phyloP scores from a whole-genome alignment of 2,888 invertebrate genomes.

The Archips xylosteana region DNA sequence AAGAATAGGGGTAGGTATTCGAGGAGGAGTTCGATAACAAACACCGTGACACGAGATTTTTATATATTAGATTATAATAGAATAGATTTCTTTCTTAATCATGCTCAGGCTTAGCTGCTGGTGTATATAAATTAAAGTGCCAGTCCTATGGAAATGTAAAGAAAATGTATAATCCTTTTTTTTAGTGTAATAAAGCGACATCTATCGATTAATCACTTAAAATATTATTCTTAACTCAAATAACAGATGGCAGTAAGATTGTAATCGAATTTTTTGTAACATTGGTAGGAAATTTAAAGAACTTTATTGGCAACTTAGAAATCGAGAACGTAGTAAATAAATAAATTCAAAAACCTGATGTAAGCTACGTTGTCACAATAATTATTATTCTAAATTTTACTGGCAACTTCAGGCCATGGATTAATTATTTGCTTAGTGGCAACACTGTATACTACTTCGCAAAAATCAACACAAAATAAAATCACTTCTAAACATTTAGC shows the following conservation, averaged over 20 bases:
- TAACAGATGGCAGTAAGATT: not conserved
- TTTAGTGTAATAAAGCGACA: slow-evolving; percentile 16
- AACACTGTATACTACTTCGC: slow-evolving; percentile 60
- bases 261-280: too few relatives aligned
- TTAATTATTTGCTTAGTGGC: slow-evolving; percentile 49
- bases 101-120: too few relatives aligned
- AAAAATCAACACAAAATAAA: slow-evolving; percentile 80
- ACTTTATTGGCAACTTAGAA: too few relatives aligned
- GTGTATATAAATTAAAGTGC: too few relatives aligned
- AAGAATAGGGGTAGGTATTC: too few relatives aligned
- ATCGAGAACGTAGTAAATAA: too few relatives aligned
- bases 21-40: too few relatives aligned
- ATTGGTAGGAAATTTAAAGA: too few relatives aligned
- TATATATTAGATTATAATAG: too few relatives aligned
- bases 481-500: slow-evolving; percentile 82
- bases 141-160: too few relatives aligned
- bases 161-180: not conserved
- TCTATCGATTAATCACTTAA: not conserved
- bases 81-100: too few relatives aligned
- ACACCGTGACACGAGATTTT: too few relatives aligned
- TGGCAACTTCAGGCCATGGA: slow-evolving; percentile 31
- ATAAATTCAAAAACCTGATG: not conserved
- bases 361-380: not conserved
- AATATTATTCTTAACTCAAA: not conserved
- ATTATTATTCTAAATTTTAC: not conserved